Evolutionary conservation across 2,888 invertebrate genomes (phyloP).

Genomic region (Oligia latruncula): DNA sequence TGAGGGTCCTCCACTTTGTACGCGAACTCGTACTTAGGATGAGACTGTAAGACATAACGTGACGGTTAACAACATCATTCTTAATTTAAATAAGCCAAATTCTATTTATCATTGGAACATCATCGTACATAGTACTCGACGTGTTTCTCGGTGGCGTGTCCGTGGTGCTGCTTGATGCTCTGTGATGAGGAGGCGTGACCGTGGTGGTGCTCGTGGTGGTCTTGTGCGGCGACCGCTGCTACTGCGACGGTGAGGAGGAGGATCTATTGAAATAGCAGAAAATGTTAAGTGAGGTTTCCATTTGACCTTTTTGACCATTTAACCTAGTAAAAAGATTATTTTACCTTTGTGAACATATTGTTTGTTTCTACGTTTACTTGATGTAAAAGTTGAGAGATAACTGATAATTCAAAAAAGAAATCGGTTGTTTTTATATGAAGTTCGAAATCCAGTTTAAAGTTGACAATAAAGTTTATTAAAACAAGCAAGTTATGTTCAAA

Average conservation of each 20-base stretch:
- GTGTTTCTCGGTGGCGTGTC: conserved; percentile 56
- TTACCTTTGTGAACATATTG: conserved; percentile 50
- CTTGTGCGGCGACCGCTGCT: conserved; percentile 12
- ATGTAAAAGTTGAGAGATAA: conserved; percentile 5
- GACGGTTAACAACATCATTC: neutral
- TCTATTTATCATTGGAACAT: neutral
- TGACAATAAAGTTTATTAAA: conserved; percentile 3
- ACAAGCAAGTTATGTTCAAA: conserved; percentile 10
- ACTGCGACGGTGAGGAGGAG: conserved; percentile 21
- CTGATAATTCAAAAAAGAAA: conserved; percentile 26
- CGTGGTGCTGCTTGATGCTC: conserved; percentile 72
- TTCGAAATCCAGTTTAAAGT: conserved; percentile 29
- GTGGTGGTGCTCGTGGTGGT: conserved; percentile 31
- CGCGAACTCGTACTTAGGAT: conserved; percentile 83
- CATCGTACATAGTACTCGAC: conserved; percentile 15
- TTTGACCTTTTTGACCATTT: neutral
- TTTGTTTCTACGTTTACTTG: conserved; percentile 18
- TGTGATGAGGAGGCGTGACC: conserved; percentile 73
- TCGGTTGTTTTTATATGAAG: conserved; percentile 35
- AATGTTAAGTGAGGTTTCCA: neutral
- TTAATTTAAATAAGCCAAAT: neutral
- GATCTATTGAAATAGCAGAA: conserved; percentile 7
- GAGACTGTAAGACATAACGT: conserved; percentile 58
- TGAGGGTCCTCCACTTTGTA: conserved; percentile 85
- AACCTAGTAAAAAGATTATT: neutral